Evolutionary conservation across 2,113 vertebrate genomes (phyloP), one percentile per base, ranked within the genome.

Genomic region (Tychaedon coryphoeus): DNA sequence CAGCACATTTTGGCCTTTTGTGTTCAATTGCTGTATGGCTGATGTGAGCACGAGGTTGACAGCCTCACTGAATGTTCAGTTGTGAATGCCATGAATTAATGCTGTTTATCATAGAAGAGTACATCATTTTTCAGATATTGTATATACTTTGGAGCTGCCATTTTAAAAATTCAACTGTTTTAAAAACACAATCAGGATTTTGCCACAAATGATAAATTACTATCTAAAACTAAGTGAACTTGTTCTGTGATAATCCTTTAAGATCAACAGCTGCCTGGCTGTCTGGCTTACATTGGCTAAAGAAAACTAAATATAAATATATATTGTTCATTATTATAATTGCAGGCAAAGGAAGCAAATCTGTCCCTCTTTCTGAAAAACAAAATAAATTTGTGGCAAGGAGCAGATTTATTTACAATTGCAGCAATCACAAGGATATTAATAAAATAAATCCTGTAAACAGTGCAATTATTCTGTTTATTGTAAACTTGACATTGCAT

Each of bases 241-340:
- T 93, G 38, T 85, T 95, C 90, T 91, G n/a, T 95, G 95, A 95
- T 96, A 97, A 96, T 93, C 80, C 91, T 88, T 85, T 74, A 95
- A 95, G 71, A 96, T 86, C 76, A 97, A 95, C 86, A 94, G 57
- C 90, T 97, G 90, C 77, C 86, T 91, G 71, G 40, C 72, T 95
- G 85, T 93, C 93, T 96, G 66, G 96, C 67, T 97, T 95, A 94
- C 5, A 47, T n/a, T 96, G 92, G 67, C 91, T 89, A 84, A 91
- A 92, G 86, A 89, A 97, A 95, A 67, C 67, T 40, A 95, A 96
- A 95, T 70, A 75, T 50, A 94, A 97, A 90, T 51, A 50, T 78
- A 51, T 94, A 95, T 81, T 93, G 64, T 15, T 58, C 48, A 40
- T 89, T 93, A 85, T 88, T 77, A 60, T 92, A 92, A 88, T 92